Evolutionary conservation across 2,888 invertebrate species (phyloP).

Genomic region (Hirtodrosophila alboralis): DNA sequence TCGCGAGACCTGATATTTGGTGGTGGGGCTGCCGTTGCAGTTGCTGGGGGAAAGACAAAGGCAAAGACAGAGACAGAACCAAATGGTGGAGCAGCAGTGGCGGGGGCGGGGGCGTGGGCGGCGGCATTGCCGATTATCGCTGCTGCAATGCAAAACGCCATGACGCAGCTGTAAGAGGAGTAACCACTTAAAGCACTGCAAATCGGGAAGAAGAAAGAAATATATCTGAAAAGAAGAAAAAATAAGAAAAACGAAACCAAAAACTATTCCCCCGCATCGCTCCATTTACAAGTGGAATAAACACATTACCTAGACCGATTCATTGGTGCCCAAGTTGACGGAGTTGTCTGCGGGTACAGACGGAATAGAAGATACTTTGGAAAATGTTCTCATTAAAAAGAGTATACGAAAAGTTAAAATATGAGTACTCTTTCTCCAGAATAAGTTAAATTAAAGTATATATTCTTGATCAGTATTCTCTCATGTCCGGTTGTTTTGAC

Average conservation of each 20-base stretch:
- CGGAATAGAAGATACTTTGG: no score
- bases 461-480: no score
- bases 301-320: no score
- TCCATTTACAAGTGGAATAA: not conserved
- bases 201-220: not conserved
- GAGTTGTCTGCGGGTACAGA: no score
- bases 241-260: not conserved
- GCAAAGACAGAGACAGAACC: not conserved
- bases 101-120: not conserved
- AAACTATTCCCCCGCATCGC: not conserved
- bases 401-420: no score
- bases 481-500: no score
- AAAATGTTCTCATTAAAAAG: no score
- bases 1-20: conserved; percentile 10
- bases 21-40: conserved; percentile 1
- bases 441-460: no score
- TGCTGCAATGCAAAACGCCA: conserved; percentile 22
- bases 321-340: no score
- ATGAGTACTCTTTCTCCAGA: no score
- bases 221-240: not conserved
- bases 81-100: not conserved
- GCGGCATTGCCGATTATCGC: conserved; percentile 1
- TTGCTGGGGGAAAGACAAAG: not conserved
- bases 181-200: conserved; percentile 2
- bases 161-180: conserved; percentile 41